Evolutionary conservation across 2,888 invertebrate genomes (phyloP).

Genomic region (Griposia aprilina): DNA sequence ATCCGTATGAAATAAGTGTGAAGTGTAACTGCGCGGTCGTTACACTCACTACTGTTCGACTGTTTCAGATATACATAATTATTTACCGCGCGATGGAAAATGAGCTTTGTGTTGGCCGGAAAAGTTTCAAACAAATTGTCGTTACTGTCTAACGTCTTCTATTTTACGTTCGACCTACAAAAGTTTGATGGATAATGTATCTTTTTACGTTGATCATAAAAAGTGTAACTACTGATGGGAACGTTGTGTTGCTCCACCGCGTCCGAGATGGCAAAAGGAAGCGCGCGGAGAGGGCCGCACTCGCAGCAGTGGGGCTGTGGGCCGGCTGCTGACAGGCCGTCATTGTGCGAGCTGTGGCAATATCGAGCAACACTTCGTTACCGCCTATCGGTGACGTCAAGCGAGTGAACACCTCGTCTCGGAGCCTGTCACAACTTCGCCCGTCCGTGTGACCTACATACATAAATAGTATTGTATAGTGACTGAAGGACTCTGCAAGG

Average conservation of each 20-base stretch:
- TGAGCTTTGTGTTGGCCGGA: not conserved
- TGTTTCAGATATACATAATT: not conserved
- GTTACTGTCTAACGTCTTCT: constrained; percentile 27
- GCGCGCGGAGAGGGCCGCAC: constrained; percentile 31
- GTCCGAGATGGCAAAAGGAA: constrained; percentile 30
- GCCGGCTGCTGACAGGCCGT: constrained; percentile 1
- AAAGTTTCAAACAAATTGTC: constrained; percentile 27
- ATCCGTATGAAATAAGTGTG: constrained; percentile 49
- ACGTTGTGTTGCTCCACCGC: constrained; percentile 6
- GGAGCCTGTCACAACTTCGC: constrained; percentile 26
- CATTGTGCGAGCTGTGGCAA: constrained; percentile 19
- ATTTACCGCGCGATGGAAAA: constrained; percentile 1
- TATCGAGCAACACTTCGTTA: constrained; percentile 16
- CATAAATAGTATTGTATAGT: constrained; percentile 25
- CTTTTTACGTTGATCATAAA: constrained; percentile 20
- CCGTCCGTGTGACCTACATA: constrained; percentile 44
- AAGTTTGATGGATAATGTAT: constrained; percentile 30
- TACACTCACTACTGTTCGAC: constrained; percentile 18
- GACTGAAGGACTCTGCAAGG: not conserved
- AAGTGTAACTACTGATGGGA: constrained; percentile 15
- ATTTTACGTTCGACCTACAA: constrained; percentile 25
- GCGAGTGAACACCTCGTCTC: constrained; percentile 16
- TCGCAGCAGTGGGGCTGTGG: not conserved
- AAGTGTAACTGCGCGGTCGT: constrained; percentile 36
- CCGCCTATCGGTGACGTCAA: not conserved